A percentile compares a stretch with the other conserved stretches of the same genome.
Evolutionary conservation across 2,888 invertebrate genomes (phyloP).

Genomic region (Sympetrum striolatum): DNA sequence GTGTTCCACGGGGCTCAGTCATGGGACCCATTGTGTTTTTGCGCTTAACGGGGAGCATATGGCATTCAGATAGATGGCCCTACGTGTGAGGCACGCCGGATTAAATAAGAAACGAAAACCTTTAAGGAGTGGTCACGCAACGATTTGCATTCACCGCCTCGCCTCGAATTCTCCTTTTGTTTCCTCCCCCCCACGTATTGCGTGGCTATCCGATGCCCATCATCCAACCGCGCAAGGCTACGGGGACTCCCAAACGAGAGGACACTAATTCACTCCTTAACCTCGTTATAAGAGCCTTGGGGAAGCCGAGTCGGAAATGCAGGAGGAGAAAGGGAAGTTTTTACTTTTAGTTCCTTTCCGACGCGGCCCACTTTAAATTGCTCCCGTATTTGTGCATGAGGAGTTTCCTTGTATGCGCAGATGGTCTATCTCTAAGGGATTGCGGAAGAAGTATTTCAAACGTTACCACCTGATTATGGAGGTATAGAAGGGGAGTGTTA

Average conservation of each 20-base stretch:
- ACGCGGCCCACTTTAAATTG: not conserved
- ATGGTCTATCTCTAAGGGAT: not conserved
- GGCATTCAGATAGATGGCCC: not conserved
- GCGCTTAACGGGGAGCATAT: too few species aligned
- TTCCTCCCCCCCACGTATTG: not conserved
- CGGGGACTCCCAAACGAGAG: not conserved
- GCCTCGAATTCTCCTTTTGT: not conserved
- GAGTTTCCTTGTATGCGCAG: not conserved
- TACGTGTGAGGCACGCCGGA: not conserved
- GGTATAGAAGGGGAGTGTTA: not conserved
- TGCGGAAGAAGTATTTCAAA: not conserved
- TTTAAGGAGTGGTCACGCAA: constrained; percentile 29
- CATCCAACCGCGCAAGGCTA: not conserved
- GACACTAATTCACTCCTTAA: constrained; percentile 36
- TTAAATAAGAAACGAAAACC: constrained; percentile 14
- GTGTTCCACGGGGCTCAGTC: not conserved
- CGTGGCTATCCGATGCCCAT: constrained; percentile 36
- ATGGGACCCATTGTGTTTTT: not conserved
- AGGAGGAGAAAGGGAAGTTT: not conserved
- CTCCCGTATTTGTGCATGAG: not conserved
- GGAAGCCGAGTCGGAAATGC: constrained; percentile 13
- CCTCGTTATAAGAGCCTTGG: constrained; percentile 24
- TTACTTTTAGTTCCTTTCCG: not conserved
- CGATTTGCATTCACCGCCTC: constrained; percentile 16
- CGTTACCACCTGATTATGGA: not conserved